phyloP scores from a whole-genome alignment of 2,888 invertebrate genomes.

The Dyspetes luteomarginatus region DNA sequence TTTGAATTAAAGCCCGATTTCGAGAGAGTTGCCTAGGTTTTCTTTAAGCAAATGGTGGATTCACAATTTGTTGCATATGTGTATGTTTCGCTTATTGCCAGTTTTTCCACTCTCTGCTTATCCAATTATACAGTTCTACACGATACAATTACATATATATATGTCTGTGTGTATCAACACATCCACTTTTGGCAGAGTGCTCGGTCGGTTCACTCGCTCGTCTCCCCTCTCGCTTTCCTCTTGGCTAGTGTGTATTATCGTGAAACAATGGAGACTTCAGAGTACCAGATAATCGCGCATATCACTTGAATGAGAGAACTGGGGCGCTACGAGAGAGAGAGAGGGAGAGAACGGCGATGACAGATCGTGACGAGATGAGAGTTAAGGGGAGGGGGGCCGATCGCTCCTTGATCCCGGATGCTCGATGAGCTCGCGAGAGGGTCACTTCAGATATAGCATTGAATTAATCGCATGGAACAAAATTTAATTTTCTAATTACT shows the following conservation, averaged over 20 bases:
- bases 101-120: neutral
- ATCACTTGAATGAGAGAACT: constrained; percentile 58
- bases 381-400: constrained; percentile 10
- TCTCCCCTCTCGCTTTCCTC: neutral
- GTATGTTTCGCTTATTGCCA: constrained; percentile 26
- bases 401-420: constrained; percentile 51
- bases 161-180: constrained; percentile 7
- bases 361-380: constrained; percentile 42
- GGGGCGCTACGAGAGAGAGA: constrained; percentile 49
- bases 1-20: neutral
- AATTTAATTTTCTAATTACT: neutral
- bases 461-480: constrained; percentile 13
- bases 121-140: constrained; percentile 21
- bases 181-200: constrained; percentile 15
- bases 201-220: constrained; percentile 3
- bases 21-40: neutral
- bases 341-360: constrained; percentile 29
- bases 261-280: constrained; percentile 56
- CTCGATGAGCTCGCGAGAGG: constrained; percentile 35
- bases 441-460: neutral
- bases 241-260: constrained; percentile 27
- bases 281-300: constrained; percentile 48
- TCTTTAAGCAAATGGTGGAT: neutral
- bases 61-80: constrained; percentile 4
- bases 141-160: constrained; percentile 25